A percentile compares a stretch with the other conserved stretches of the same genome.
These are phyloP conservation scores for Drosophila prolongata DNA, from an alignment of 2,888 invertebrate genomes.

Conservation along the genomic window DNA sequence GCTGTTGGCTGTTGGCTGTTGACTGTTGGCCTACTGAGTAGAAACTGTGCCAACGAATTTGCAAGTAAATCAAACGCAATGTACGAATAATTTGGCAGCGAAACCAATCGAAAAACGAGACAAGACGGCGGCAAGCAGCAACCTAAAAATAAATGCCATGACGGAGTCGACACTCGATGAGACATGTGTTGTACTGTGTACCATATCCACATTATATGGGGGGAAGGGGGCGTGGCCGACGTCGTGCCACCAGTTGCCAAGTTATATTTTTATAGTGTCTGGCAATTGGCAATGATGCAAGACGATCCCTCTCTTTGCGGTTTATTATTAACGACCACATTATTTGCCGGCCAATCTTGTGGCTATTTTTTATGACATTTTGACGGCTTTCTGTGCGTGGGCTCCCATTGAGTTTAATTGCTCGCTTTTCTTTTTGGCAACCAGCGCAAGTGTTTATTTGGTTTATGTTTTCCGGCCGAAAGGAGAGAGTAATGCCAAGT, in stretches of 20 bases:
- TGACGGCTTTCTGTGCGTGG: constrained; percentile 60
- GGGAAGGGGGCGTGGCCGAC: constrained; percentile 27
- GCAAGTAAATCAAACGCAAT: constrained; percentile 57
- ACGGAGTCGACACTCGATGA: constrained; percentile 29
- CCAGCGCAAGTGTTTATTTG: constrained; percentile 74
- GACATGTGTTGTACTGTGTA: constrained; percentile 15
- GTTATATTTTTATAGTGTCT: constrained; percentile 39
- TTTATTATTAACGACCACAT: constrained; percentile 38
- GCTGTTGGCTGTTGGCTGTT: constrained; percentile 2
- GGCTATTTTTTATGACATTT: constrained; percentile 41
- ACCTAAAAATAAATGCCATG: constrained; percentile 42
- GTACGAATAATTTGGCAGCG: constrained; percentile 42
- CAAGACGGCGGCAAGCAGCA: constrained; percentile 37
- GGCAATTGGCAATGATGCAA: constrained; percentile 43
- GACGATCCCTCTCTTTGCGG: constrained; percentile 21
- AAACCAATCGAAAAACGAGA: constrained; percentile 44
- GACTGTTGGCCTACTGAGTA: constrained; percentile 35
- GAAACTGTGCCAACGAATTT: constrained; percentile 71
- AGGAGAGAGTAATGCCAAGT: background rate
- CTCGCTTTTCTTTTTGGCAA: constrained; percentile 62
- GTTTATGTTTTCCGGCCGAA: constrained; percentile 50
- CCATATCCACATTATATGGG: constrained; percentile 1
- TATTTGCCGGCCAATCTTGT: constrained; percentile 45
- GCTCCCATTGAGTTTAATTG: constrained; percentile 59
- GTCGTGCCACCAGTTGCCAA: constrained; percentile 38